These are phyloP conservation scores for Halcyon malimbica DNA, from an alignment of 2,113 vertebrate species.

Conservation along the genomic window DNA sequence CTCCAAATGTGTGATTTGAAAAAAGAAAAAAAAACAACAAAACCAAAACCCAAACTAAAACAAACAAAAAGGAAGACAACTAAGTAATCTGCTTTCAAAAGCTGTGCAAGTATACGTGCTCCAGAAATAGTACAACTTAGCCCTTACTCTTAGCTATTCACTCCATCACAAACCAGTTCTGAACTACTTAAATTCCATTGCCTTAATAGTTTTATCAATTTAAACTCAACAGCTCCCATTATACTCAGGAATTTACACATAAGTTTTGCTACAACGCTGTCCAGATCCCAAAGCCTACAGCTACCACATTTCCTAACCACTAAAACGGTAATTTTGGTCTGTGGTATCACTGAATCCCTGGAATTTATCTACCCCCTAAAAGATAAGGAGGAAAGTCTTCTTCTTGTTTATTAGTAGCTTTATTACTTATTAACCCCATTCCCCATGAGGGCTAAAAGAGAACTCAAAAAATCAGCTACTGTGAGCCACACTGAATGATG, in stretches of 20 bases:
- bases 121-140: background rate
- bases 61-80: too few species aligned
- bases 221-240: background rate
- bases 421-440: background rate
- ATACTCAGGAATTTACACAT: background rate
- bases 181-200: background rate
- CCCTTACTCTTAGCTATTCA: background rate
- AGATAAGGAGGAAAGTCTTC: background rate
- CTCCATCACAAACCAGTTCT: background rate
- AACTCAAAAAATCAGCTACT: background rate
- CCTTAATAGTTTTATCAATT: background rate
- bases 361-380: background rate
- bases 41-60: too few species aligned
- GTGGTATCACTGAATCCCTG: background rate
- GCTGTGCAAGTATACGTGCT: background rate
- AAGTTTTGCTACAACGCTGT: background rate
- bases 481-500: background rate
- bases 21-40: background rate
- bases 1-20: background rate
- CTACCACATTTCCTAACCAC: background rate
- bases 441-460: background rate
- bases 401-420: background rate
- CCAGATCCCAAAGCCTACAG: background rate
- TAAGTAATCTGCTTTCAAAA: background rate
- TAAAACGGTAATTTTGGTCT: background rate